Evolutionary conservation across 2,113 vertebrate species (phyloP), one percentile per base, ranked within the genome.

Genomic region (Gobio gobio): DNA sequence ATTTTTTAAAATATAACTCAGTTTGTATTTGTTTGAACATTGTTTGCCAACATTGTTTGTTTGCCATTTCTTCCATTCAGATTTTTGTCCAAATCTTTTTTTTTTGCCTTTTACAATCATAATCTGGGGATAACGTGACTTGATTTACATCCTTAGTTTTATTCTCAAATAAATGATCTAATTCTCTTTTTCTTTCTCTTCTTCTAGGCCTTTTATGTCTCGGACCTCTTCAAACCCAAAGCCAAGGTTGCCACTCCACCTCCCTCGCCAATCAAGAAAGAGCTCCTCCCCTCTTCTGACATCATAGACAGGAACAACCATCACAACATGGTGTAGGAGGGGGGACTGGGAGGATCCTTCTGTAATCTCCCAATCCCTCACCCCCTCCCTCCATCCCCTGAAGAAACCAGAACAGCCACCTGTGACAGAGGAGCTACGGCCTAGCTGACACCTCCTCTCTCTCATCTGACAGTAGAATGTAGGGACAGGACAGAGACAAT

Each of bases 381-480:
- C 45, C 73, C 45, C 72, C 43, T 56, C 51, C 58, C 63, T n/a
- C 56, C 47, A 4, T 87, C 85, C 84, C 89, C 89, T 91, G 64
- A 85, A 84, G 78, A 88, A 54, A 82, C 85, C 89, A 70, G 83
- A 89, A 83, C 73, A 88, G 79, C 87, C 89, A 89, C 85, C 83
- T 89, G 89, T 89, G 89, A 89, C 80, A 33, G 87, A 80, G 68
- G 85, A 85, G 85, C 51, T 49, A 64, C 84, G 68, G 61, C 56
- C 56, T 73, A 24, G 59, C 79, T 85, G 82, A 29, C 18, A 10
- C 49, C 47, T 75, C 85, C 84, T 86, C 88, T 85, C 78, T 97
- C 97, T 97, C 97, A 98, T 98, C 96, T 95, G 97, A 99, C 98
- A 98, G 96, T 98, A 99, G 98, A 99, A 99, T 99, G 98, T 99